Evolutionary conservation across 2,888 invertebrate genomes (phyloP).

Genomic region (Cotesia congregata): DNA sequence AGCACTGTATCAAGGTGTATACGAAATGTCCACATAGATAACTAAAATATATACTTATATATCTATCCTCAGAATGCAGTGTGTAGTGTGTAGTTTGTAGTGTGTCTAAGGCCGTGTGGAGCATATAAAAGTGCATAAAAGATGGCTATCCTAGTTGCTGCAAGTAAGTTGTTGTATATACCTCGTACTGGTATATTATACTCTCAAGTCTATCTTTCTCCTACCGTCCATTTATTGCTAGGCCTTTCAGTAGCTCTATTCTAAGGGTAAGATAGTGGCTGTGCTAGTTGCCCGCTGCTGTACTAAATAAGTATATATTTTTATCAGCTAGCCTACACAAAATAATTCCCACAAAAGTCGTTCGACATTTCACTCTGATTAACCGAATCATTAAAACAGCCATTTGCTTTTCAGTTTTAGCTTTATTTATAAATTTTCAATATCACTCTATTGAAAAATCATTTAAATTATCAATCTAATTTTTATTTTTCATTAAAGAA

Average conservation of each 20-base stretch:
- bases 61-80: neutral
- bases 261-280: slow-evolving; percentile 1
- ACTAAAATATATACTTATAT: slow-evolving; percentile 52
- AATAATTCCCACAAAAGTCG: slow-evolving; percentile 1
- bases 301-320: neutral
- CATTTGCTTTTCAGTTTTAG: no score
- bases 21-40: slow-evolving; percentile 59
- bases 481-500: no score
- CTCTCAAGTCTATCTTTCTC: slow-evolving; percentile 26
- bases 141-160: slow-evolving; percentile 65
- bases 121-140: slow-evolving; percentile 69
- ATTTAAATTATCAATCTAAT: no score
- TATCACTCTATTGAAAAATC: no score
- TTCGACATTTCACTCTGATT: no score
- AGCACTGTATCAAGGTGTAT: slow-evolving; percentile 45
- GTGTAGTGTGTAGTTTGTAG: neutral
- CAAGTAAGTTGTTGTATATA: slow-evolving; percentile 48
- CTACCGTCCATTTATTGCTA: slow-evolving; percentile 35
- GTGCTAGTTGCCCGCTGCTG: neutral
- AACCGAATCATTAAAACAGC: no score
- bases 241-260: slow-evolving; percentile 31
- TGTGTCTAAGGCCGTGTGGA: slow-evolving; percentile 44
- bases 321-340: neutral
- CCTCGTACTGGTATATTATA: slow-evolving; percentile 14
- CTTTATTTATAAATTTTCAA: no score